Evolutionary conservation across 2,113 vertebrate species (phyloP), one percentile per base, ranked within the genome.

Genomic region (Anhinga rufa): DNA sequence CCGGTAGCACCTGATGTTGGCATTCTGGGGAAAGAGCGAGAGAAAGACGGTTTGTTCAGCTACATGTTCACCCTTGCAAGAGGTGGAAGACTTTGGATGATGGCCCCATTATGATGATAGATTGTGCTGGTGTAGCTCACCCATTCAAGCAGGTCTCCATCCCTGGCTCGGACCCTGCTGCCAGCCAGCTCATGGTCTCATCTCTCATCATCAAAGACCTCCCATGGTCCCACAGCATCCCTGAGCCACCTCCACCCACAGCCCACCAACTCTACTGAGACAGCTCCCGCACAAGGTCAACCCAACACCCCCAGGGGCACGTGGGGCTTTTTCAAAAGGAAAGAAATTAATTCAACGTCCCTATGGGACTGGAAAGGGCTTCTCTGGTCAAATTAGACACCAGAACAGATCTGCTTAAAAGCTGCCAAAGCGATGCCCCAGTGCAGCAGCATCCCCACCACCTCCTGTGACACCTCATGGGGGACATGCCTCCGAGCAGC

Each of bases 1-100:
- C 42, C 98, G 98, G 97, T 97, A 99, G 92, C 99, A 99, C 93
- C 98, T 99, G 96, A 99, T 99, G 54, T 98, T 98, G 83, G 98
- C 97, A 29, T 96, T 98, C 99, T 99, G 95, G 34, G 31, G 61
- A 92, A 51, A 70, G 44, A 88, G 29, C 80, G 29, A 82, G 25
- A 58, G 36, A n/a, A 71, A 60, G 46, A 20, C 0, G 1, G 13
- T 15, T 55, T 0, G 0, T 14, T 88, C 42, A 70, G 46, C 14
- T 31, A 9, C 31, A 2, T 0, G 4, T 34, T 48, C 36, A 9
- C 10, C 36, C 64, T 32, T 54, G 36, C 52, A 2, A 2, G 14
- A 55, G 65, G 42, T 82, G 9, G 38, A 54, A 70, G 55, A 29
- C 34, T 31, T 13, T 74, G 80, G 34, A 24, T 28, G 38, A 36